Base-by-base conservation (phyloP, 2,888 invertebrate species). In the Gandaritis pyraliata region DNA sequence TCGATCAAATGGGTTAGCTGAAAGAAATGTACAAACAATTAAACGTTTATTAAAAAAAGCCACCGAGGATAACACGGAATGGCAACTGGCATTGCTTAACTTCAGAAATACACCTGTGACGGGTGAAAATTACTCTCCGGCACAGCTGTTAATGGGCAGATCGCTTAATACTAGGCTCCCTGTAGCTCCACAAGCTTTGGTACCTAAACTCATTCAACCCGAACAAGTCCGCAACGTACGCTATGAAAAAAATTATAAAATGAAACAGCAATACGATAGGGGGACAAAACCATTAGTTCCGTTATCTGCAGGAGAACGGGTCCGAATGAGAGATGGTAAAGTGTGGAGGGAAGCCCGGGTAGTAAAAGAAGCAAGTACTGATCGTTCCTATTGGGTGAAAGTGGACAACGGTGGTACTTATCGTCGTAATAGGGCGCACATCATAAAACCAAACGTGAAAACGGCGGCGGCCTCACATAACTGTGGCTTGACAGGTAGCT, bases 91-190 rank as follows among this genome's bases (percentile, higher is more conserved):
- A 12, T 46, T 46, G n/a, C 63, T 68, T 2, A 62, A 66, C 13
- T 71, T 63, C 43, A 47, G 68, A 46, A 69, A 59, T 38, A 67
- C 68, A n/a, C 48, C 56, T 0, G 33, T 56, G 7, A 55, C 55
- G 2, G 54, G 54, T 8, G 54, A 54, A 54, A n/a, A 54, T 10
- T 47, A 38, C 46, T 54, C 54, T 36, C 46, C 46, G 7, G 46
- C 54, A 8, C 54, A 46, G 18, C 15, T 54, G 23, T n/a, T 54
- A 23, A 46, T 54, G 55, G 46, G 46, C 8, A 47, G 47, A 15
- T 55, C 55, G 10, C 55, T 55, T n/a, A 55, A 47, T 18, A 55
- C 55, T 11, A 55, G 55, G 47, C 29, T 53, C 11, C 53, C 53
- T 29, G 45, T 53, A 6, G 43, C 45, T 1, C 16, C 30, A 23